These are phyloP conservation scores for Unio delphinus DNA, from an alignment of 2,888 invertebrate species.

Conservation along the genomic window DNA sequence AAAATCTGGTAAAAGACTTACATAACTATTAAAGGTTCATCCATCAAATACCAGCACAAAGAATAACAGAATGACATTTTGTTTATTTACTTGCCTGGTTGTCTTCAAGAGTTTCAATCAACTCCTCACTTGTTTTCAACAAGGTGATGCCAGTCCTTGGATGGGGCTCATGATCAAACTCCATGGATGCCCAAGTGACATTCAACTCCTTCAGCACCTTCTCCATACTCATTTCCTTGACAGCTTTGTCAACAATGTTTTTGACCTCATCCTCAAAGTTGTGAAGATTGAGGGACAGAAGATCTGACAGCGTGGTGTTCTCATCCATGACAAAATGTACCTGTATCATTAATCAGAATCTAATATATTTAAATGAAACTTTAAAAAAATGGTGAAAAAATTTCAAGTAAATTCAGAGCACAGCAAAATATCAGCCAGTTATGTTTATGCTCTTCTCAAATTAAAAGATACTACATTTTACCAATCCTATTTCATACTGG, in stretches of 20 bases:
- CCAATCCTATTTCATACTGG: too few relatives aligned
- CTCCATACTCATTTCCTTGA: conserved; percentile 99
- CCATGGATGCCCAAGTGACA: conserved; percentile 92
- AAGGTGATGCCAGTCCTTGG: conserved; percentile 88
- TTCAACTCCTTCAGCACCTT: conserved; percentile 91
- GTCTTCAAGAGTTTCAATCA: conserved; percentile 97
- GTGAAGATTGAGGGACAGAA: conserved; percentile 91
- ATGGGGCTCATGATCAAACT: conserved; percentile 88
- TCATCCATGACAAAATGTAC: conserved; percentile 94
- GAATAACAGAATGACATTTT: neutral
- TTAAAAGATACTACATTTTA: too few relatives aligned
- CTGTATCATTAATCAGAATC: conserved; percentile 72
- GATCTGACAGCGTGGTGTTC: conserved; percentile 91
- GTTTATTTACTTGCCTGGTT: conserved; percentile 80
- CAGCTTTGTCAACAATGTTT: conserved; percentile 97
- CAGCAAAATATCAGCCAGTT: too few relatives aligned
- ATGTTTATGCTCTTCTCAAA: too few relatives aligned
- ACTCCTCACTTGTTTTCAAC: conserved; percentile 91
- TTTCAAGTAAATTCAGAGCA: too few relatives aligned
- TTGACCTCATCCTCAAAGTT: conserved; percentile 97
- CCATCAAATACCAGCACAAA: too few relatives aligned
- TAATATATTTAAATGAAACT: too few relatives aligned
- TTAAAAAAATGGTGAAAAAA: too few relatives aligned
- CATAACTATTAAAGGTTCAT: too few relatives aligned
- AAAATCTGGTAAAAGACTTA: too few relatives aligned